Conservation (phyloP, 1,140 invertebrate genomes). For the Drosophila athabasca region DNA sequence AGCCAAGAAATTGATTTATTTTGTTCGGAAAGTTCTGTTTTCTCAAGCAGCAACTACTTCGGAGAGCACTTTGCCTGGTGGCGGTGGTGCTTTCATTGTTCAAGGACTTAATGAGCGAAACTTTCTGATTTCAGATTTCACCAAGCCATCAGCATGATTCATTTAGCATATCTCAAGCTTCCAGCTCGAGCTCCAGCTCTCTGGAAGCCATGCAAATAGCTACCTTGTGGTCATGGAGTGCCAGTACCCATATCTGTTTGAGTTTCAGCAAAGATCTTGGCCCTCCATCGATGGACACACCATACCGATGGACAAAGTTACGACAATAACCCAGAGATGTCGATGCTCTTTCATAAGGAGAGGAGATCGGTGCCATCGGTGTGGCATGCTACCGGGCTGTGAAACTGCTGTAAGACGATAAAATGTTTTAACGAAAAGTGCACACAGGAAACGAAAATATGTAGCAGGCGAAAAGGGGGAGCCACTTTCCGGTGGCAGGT, state of each 20-base stretch:
- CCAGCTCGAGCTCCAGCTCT: conserved; percentile 4
- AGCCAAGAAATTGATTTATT: conserved; percentile 52
- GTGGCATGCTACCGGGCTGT: conserved; percentile 38
- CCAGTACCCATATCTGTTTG: conserved; percentile 30
- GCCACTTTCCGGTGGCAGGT: conserved; percentile 37
- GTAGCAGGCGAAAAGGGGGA: conserved; percentile 24
- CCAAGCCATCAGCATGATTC: conserved; percentile 42
- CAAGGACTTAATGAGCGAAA: conserved; percentile 53
- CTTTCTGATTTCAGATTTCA: conserved; percentile 38
- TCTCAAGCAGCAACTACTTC: conserved; percentile 23
- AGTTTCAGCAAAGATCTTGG: conserved; percentile 32
- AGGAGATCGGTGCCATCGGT: conserved; percentile 3
- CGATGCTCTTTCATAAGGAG: neutral
- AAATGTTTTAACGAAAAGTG: conserved; percentile 52
- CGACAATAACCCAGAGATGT: conserved; percentile 2
- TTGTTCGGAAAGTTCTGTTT: conserved; percentile 47
- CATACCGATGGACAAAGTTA: conserved; percentile 31
- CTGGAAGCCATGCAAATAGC: conserved; percentile 11
- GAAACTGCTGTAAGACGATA: conserved; percentile 23
- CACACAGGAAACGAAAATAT: conserved; percentile 28
- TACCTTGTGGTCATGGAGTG: no score
- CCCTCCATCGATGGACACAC: conserved; percentile 1
- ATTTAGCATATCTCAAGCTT: conserved; percentile 27
- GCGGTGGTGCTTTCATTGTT: conserved; percentile 22
- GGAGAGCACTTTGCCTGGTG: conserved; percentile 26